A percentile compares a stretch with the other conserved stretches of the same genome.
These are phyloP conservation scores for Quiscalus mexicanus DNA, from an alignment of 2,113 vertebrate species.

Conservation along the genomic window DNA sequence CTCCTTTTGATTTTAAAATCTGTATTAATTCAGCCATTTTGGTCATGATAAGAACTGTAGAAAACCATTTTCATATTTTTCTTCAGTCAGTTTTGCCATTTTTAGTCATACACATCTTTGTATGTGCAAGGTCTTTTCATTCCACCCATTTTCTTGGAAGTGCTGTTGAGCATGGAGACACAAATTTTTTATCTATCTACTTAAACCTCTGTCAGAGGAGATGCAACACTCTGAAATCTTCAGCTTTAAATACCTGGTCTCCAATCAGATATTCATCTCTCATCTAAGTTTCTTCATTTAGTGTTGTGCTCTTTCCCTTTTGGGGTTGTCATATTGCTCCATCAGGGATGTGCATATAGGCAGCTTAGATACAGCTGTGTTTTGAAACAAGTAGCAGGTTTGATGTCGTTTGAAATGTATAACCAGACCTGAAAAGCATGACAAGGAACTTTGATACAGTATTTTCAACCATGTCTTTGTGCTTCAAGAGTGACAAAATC, in stretches of 20 bases:
- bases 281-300: not conserved
- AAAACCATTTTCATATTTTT: not conserved
- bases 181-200: not conserved
- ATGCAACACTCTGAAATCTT: not conserved
- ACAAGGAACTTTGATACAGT: not conserved
- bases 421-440: not conserved
- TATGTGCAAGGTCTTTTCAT: not conserved
- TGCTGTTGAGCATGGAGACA: not conserved
- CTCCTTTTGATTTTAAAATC: not conserved
- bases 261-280: not conserved
- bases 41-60: not conserved
- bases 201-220: not conserved
- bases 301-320: not conserved
- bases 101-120: not conserved
- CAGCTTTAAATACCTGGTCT: not conserved
- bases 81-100: not conserved
- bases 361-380: not conserved
- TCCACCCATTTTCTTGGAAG: not conserved
- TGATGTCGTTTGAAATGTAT: not conserved
- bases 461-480: not conserved
- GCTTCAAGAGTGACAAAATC: not conserved
- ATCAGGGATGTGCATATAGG: not conserved
- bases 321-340: not conserved
- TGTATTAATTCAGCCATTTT: not conserved
- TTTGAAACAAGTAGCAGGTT: not conserved